Evolutionary conservation across 2,113 vertebrate species (phyloP).

Genomic region (Otus sunia): DNA sequence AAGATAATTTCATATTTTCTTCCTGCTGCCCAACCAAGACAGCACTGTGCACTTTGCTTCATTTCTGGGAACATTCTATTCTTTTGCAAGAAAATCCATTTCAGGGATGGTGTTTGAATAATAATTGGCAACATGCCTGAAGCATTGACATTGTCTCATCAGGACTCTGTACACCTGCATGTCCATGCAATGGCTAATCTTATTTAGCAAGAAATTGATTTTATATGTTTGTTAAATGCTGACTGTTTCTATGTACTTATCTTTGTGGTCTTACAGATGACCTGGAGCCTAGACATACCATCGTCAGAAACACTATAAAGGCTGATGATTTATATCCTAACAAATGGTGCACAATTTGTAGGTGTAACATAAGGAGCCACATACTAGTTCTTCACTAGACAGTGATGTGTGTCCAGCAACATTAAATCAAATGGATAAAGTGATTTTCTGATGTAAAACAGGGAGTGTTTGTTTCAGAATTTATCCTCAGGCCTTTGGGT

Average conservation of each 20-base stretch:
- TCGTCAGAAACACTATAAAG: not conserved
- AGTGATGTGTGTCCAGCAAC: not conserved
- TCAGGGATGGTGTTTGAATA: not conserved
- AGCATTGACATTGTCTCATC: not conserved
- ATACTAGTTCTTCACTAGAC: not conserved
- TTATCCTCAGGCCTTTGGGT: not conserved
- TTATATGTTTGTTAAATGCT: not conserved
- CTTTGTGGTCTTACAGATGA: not conserved
- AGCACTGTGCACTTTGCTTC: not conserved
- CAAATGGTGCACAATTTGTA: not conserved
- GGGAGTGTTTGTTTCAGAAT: not conserved
- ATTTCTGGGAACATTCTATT: not conserved
- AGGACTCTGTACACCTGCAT: not conserved
- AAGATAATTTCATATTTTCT: not conserved
- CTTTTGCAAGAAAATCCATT: conserved; percentile 4
- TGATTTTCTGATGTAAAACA: not conserved
- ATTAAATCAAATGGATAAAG: not conserved
- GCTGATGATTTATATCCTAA: not conserved
- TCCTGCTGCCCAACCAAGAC: not conserved
- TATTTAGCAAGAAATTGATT: conserved; percentile 4
- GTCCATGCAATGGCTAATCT: not conserved
- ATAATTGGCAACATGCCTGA: not conserved
- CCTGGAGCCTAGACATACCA: not conserved
- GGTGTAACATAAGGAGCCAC: not conserved
- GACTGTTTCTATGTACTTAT: not conserved